Evolutionary conservation across 2,888 invertebrate species (phyloP).

Genomic region (Lepidonotus clava): DNA sequence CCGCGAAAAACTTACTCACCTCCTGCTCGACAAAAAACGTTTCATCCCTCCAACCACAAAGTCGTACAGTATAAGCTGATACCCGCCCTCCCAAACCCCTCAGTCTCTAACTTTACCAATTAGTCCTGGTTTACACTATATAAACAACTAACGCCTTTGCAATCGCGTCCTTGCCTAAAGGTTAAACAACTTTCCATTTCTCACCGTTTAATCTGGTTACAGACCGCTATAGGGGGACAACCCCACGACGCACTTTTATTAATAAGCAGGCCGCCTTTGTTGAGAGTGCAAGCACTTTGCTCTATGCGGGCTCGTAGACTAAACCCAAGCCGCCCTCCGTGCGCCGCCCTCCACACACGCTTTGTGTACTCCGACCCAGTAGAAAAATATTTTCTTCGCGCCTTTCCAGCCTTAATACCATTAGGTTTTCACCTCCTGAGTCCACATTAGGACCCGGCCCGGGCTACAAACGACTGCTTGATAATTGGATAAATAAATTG

Average conservation of each 20-base stretch:
- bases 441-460: not conserved
- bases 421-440: conserved; percentile 22
- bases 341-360: not conserved
- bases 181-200: conserved; percentile 46
- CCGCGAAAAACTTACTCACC: not conserved
- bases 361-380: not conserved
- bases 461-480: conserved; percentile 44
- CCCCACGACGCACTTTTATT: not conserved
- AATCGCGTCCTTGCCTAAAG: not conserved
- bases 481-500: conserved; percentile 50
- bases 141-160: conserved; percentile 13
- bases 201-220: conserved; percentile 43
- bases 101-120: conserved; percentile 11
- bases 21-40: not conserved
- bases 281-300: not conserved
- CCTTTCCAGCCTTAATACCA: conserved; percentile 43
- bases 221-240: not conserved
- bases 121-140: conserved; percentile 1
- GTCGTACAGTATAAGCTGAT: too few species aligned
- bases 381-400: conserved; percentile 30
- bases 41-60: not conserved
- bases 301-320: not conserved
- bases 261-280: not conserved
- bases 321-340: not conserved
- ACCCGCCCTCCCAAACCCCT: not conserved